Evolutionary conservation across 53 echinoderm and acorn worm species (phyloP), one percentile per base, ranked within the genome.

Genomic region (Arbacia lixula): DNA sequence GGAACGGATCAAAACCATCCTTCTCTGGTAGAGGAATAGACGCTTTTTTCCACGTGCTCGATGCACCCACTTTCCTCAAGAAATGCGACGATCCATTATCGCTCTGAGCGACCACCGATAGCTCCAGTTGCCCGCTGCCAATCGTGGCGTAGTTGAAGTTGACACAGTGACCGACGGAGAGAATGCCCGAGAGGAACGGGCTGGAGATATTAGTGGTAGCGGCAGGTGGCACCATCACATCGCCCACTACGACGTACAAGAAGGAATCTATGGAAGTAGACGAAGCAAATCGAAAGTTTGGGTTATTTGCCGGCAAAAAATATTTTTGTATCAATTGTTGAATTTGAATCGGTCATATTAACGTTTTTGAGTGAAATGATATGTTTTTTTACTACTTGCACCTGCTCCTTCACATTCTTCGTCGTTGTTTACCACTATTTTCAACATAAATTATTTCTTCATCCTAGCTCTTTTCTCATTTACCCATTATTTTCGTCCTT

Each of bases 201-300:
- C 82, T 81, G 19, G 82, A 81, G 41, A 81, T 63, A 30, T 63
- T 81, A 0, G 82, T 4, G 5, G 82, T 81, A 19, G 64, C 28
- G n/a, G 43, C 64, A 5, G 62, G 28, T 16, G 42, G 1, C n/a
- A 63, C 33, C 46, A 29, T 62, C 17, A 46, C 63, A 1, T 81
- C 64, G 6, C 43, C 64, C 41, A 81, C 82, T 17, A 49, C 29
- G 29, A 81, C 12, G 50, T 42, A 81, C 50, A 81, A 8, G 50
- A 81, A 81, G 17, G 82, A 61, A 63, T 81, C 82, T 81, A 50
- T n/a, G n/a, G n/a, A n/a, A n/a, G n/a, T n/a, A n/a, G n/a, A n/a
- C n/a, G n/a, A n/a, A n/a, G n/a, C n/a, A n/a, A n/a, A n/a, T n/a
- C n/a, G n/a, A n/a, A n/a, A n/a, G n/a, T n/a, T n/a, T n/a, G n/a